Evolutionary conservation across 2,797 vertebrate species (phyloP).

Genomic region (Ataeniobius toweri): DNA sequence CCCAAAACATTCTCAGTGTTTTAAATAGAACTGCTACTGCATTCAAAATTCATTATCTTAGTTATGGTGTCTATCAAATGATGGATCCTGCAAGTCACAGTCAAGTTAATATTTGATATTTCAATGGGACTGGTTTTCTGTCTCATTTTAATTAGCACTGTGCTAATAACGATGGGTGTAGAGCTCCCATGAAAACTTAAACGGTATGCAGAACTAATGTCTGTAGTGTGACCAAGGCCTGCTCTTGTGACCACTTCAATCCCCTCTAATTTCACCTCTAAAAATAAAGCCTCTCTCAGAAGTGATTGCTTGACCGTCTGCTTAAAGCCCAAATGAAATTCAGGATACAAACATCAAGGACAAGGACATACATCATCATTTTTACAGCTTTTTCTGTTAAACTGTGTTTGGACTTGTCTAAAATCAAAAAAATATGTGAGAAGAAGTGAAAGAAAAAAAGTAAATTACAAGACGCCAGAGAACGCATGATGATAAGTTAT

Average conservation of each 20-base stretch:
- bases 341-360: constrained; percentile 12
- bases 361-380: neutral
- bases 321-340: constrained; percentile 28
- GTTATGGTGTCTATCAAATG: constrained; percentile 69
- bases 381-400: neutral
- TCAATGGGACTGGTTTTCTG: constrained; percentile 46
- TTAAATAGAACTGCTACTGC: constrained; percentile 69
- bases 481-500: no score
- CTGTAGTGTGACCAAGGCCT: constrained; percentile 20
- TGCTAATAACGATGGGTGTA: constrained; percentile 18
- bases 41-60: constrained; percentile 71
- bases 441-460: neutral
- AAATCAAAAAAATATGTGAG: neutral
- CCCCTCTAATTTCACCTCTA: constrained; percentile 26
- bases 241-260: constrained; percentile 31
- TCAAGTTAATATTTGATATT: constrained; percentile 72
- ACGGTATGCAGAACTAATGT: constrained; percentile 18
- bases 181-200: constrained; percentile 31
- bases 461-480: no score
- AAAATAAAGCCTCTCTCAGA: constrained; percentile 23
- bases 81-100: constrained; percentile 59
- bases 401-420: neutral
- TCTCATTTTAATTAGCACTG: constrained; percentile 62
- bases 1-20: constrained; percentile 37
- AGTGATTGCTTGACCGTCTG: constrained; percentile 30